These are phyloP conservation scores for Balaeniceps rex DNA, from an alignment of 2,113 vertebrate genomes.

Conservation along the genomic window DNA sequence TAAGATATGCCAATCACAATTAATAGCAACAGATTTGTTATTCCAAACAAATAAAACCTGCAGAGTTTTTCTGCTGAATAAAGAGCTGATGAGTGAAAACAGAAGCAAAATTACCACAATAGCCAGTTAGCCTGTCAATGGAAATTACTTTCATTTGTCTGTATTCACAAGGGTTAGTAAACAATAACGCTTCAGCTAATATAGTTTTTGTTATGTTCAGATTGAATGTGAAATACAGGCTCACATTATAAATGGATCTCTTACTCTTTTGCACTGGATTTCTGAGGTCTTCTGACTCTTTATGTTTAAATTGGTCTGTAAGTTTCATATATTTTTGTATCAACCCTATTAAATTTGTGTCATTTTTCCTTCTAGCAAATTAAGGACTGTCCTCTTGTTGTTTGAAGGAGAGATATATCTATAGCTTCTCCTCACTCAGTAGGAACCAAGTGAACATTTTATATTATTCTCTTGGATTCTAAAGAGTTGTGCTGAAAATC, in stretches of 20 bases:
- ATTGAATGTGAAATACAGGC: slow-evolving; percentile 68
- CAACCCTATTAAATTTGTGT: slow-evolving; percentile 6
- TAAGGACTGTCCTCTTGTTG: background rate
- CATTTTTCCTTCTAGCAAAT: background rate
- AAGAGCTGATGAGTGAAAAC: slow-evolving; percentile 36
- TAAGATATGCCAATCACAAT: slow-evolving; percentile 62
- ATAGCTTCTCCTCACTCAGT: background rate
- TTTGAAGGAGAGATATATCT: background rate
- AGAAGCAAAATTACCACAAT: slow-evolving; percentile 43
- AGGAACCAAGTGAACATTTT: background rate
- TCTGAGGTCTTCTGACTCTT: slow-evolving; percentile 7
- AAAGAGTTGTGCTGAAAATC: background rate
- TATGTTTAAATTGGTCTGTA: background rate
- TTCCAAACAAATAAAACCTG: slow-evolving; percentile 54
- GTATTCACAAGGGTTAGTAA: slow-evolving; percentile 62
- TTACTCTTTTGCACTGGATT: slow-evolving; percentile 9
- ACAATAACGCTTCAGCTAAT: slow-evolving; percentile 56
- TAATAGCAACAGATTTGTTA: slow-evolving; percentile 53
- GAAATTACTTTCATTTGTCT: slow-evolving; percentile 68
- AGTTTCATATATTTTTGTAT: background rate
- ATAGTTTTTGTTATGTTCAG: slow-evolving; percentile 42
- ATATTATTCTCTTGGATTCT: background rate
- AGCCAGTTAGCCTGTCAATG: slow-evolving; percentile 63
- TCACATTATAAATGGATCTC: slow-evolving; percentile 39
- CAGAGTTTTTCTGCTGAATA: slow-evolving; percentile 13